Base-by-base conservation (phyloP, 2,797 vertebrate genomes). In the Arnoldichthys spilopterus region DNA sequence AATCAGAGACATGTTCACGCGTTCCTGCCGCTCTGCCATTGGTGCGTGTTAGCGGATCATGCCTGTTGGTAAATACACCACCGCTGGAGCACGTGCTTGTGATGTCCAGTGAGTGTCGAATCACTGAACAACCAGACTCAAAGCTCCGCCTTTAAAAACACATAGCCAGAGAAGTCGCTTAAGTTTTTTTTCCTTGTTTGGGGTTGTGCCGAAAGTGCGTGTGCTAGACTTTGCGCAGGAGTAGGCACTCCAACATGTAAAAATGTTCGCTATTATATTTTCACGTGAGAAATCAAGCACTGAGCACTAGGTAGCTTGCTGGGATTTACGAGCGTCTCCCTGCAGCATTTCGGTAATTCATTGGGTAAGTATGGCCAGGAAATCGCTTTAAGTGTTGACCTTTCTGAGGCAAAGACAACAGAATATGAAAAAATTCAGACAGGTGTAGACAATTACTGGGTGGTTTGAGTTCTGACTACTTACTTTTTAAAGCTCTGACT, bases 1-100 rank as follows among this genome's bases (percentile, higher is more conserved):
- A 92, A 91, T 93, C 73, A 72, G 4, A 34, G 47, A 1, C 20
- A 68, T 88, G 89, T 89, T 69, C 91, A 92, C 86, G 92, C 90
- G 90, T 72, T 0, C 56, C 54, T 0, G 22, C 2, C 72, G 18
- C 51, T 26, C 30, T 49, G 40, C 40, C 32, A 77, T 82, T 68
- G 82, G 84, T 18, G 34, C 16, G 40, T 51, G 47, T 32, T 8
- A 8, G 20, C 4, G 18, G 24, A 77, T 83, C 81, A 79, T 43
- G 76, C 24, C 34, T 6, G 28, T 66, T 53, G 58, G 58, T 69
- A 47, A 47, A 51, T 30, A 51, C 45, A 13, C 47, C 28, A n/a
- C 71, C 47, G 34, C 24, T 15, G 20, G 22, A 54, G 28, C 43
- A 51, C 43, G 63, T 76, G 56, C 26, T 37, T 4, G 53, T 30